Conservation (phyloP, 2,113 vertebrate genomes). For the Lagenorhynchus albirostris region DNA sequence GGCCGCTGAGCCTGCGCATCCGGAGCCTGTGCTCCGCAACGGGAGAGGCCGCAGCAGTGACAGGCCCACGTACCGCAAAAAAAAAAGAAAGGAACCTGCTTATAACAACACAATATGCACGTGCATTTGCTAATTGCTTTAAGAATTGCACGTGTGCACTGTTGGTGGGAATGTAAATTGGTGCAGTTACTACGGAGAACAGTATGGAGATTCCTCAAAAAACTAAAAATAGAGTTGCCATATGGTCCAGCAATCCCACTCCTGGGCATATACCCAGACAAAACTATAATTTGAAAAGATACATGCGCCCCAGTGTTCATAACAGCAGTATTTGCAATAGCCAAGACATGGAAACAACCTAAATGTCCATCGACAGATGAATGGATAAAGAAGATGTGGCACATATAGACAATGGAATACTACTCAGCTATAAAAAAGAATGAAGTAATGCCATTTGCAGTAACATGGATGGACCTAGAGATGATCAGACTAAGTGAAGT, state of each 20-base stretch:
- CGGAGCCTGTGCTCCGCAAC: no score
- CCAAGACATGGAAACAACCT: background rate
- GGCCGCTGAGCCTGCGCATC: no score
- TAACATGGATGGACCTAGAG: background rate
- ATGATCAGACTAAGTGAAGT: background rate
- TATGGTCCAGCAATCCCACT: background rate
- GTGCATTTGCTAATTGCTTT: background rate
- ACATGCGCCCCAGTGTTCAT: background rate
- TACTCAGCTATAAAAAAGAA: background rate
- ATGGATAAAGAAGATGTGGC: background rate
- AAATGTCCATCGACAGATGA: background rate
- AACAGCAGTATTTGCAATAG: background rate
- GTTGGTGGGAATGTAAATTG: background rate
- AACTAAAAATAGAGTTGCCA: background rate
- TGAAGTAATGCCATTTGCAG: background rate
- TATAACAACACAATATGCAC: no score
- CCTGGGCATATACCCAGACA: background rate
- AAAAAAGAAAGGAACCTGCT: background rate
- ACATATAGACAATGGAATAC: background rate
- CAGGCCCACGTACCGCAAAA: no score
- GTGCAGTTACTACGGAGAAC: background rate
- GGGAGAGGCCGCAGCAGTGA: no score
- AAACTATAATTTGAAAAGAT: background rate
- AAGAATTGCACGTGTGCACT: rapidly evolving
- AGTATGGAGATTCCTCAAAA: background rate